Percentiles rank a stretch among this genome's conserved stretches.
Evolutionary conservation across 2,888 invertebrate species (phyloP).

Genomic region (Pandemis heparana): DNA sequence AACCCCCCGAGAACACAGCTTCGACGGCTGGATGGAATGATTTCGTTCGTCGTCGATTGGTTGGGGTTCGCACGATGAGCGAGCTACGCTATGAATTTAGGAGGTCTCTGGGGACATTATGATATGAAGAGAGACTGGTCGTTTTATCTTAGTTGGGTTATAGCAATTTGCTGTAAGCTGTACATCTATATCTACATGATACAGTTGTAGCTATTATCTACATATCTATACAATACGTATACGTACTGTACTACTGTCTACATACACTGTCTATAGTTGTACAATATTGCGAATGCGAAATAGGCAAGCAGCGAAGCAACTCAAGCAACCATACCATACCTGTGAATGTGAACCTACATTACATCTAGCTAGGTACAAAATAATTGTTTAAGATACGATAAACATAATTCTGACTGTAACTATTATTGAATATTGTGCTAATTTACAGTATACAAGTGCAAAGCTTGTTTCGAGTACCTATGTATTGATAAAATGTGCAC

Average conservation of each 20-base stretch:
- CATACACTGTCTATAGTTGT: conserved; percentile 25
- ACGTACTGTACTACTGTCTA: conserved; percentile 13
- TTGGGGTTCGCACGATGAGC: conserved; percentile 77
- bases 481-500: too few relatives aligned
- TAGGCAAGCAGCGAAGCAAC: conserved; percentile 18
- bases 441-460: too few relatives aligned
- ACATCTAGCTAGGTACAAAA: conserved; percentile 17
- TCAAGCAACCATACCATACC: too few relatives aligned
- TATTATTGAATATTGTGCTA: not conserved
- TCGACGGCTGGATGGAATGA: conserved; percentile 86
- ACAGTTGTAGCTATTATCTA: conserved; percentile 49
- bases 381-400: not conserved
- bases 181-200: conserved; percentile 51
- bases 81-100: conserved; percentile 65
- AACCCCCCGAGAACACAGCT: conserved; percentile 84
- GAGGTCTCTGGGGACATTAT: conserved; percentile 57
- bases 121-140: conserved; percentile 54
- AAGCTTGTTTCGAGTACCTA: not conserved
- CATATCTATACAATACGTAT: conserved; percentile 38
- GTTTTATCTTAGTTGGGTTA: conserved; percentile 69
- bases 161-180: conserved; percentile 68
- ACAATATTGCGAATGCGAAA: conserved; percentile 29
- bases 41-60: conserved; percentile 82
- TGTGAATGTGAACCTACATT: conserved; percentile 1
- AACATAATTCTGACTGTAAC: not conserved